These are phyloP conservation scores for Plodia interpunctella DNA, from an alignment of 1,140 invertebrate species.

Conservation along the genomic window DNA sequence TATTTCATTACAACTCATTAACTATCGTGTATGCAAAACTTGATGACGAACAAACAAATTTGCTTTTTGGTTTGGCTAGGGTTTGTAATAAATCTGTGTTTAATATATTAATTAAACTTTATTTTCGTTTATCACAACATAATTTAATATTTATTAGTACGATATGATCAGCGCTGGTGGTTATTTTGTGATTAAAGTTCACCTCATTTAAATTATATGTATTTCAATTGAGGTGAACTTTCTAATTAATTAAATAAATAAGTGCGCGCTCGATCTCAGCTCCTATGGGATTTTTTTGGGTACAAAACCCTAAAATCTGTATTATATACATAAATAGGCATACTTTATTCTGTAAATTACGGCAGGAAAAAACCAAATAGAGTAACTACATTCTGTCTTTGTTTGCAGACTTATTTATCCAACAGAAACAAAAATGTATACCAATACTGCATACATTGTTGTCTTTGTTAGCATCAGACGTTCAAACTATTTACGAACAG, in stretches of 20 bases:
- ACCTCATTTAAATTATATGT: no score
- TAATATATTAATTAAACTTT: background rate
- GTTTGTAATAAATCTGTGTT: conserved; percentile 4
- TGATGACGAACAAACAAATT: conserved; percentile 1
- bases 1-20: conserved; percentile 28
- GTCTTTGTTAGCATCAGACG: background rate
- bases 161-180: background rate
- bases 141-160: background rate
- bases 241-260: no score
- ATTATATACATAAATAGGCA: no score
- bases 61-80: background rate
- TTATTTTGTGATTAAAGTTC: no score
- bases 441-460: background rate
- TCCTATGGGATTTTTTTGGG: no score
- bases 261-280: no score
- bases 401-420: no score
- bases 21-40: conserved; percentile 14
- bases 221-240: no score
- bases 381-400: no score
- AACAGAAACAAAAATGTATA: background rate
- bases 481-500: conserved; percentile 4
- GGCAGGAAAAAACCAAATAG: no score
- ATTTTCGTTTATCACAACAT: background rate
- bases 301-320: no score
- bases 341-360: no score